Conservation (phyloP, 2,113 vertebrate species). For the Dinomys branickii region DNA sequence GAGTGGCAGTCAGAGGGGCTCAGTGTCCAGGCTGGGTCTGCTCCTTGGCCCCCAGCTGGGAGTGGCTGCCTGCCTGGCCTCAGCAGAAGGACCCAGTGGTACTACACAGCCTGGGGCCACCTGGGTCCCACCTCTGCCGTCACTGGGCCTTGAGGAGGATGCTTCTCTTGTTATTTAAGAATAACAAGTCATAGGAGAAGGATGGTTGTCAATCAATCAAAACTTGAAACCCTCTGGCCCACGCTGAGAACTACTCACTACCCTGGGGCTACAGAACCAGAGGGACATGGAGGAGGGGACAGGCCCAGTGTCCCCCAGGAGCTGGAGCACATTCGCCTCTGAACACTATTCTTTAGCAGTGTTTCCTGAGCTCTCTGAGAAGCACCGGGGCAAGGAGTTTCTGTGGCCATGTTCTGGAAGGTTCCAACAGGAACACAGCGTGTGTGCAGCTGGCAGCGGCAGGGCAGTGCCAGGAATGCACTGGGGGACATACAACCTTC, state of each 20-base stretch:
- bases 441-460: neutral
- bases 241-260: neutral
- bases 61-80: neutral
- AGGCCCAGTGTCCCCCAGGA: neutral
- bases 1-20: neutral
- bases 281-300: neutral
- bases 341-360: neutral
- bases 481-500: neutral
- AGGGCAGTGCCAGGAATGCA: neutral
- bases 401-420: neutral
- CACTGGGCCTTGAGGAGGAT: neutral
- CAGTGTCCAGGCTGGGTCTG: neutral
- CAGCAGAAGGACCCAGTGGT: neutral
- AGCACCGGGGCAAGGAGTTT: neutral
- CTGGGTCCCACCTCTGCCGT: neutral
- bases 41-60: neutral
- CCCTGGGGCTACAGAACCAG: accelerated
- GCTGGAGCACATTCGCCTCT: neutral
- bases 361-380: neutral
- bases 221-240: neutral
- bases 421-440: neutral
- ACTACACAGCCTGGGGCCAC: neutral
- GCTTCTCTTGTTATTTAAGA: neutral
- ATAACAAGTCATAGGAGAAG: neutral
- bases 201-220: neutral